Base-by-base conservation (phyloP, 2,113 vertebrate species). In the Myrmecobius fasciatus region DNA sequence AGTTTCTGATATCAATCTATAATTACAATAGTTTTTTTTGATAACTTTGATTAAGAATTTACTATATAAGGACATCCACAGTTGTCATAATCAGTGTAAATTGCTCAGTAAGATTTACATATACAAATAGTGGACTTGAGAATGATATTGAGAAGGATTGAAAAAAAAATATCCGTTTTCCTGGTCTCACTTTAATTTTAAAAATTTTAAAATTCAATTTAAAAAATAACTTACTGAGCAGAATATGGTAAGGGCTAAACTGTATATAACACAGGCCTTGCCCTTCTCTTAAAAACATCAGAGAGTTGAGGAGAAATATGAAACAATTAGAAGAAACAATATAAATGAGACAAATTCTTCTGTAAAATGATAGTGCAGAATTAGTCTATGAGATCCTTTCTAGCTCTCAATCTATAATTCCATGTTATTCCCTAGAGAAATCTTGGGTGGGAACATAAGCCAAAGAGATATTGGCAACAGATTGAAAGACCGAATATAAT, bases 381-480 rank as follows among this genome's bases (percentile, higher is more conserved):
- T 67, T 83, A 83, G n/a, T 83, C n/a, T 43, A 43, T 43, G 67
- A 83, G n/a, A n/a, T 83, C 67, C 67, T 83, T 83, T 83, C 67
- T 83, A 83, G 67, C 20, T 92, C 52, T 93, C 47, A 53, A 22
- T 10, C n/a, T 91, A 53, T 26, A 25, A 8, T 31, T 8, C 26
- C 3, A 22, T 3, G 1, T 25, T 2, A 46, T 51, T 56, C n/a
- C 56, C 8, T 25, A 3, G 8, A 1, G 22, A 93, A 67, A 53
- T 89, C 52, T 95, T 93, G 52, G 9, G 43, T 46, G 43, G 8
- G 43, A 89, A 95, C 20, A 10, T 43, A 96, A 96, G 90, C 47
- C 56, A 93, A 91, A 93, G 67, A 89, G 95, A 93, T 91, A 88
- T 56, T 96, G 92, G 96, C 94, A 90, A 54, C 46, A 75, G 28